Evolutionary conservation across 2,113 vertebrate species (phyloP), one percentile per base, ranked within the genome.

Genomic region (Mastomys coucha): DNA sequence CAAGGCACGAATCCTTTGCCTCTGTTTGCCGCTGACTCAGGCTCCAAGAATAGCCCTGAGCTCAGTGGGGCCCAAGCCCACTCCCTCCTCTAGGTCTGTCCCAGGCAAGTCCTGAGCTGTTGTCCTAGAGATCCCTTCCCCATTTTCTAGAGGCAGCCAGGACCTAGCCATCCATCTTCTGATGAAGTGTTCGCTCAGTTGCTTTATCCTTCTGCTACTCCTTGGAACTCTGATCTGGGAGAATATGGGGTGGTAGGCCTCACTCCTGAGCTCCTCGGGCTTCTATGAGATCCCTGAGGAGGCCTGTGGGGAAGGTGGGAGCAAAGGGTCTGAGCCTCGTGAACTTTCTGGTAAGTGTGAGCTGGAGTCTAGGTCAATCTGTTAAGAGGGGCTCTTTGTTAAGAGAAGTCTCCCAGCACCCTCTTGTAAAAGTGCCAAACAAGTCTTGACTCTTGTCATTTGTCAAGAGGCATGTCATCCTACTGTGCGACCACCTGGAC

Each of bases 21-120:
- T 95, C 7, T 4, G 58, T 97, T 91, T 92, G 95, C 95, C 0
- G 33, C 96, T 98, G 97, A 98, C 97, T 98, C 97, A 97, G 96
- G 94, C 87, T 98, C 96, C 75, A 93, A 93, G 96, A 97, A 98
- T 97, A 98, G 67, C 51, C 82, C 89, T 98, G 97, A 96, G 95
- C 97, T 97, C 97, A 97, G 93, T 93, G 96, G 91, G 93, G 63
- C 96, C 96, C 39, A 36, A 97, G 89, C 96, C 97, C 97, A 97
- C 95, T 97, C 96, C 96, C 93, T 97, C 4, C 0, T 75, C 87
- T 53, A 8, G 42, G 53, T 96, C 69, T 96, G 92, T 97, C 86
- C 93, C 78, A 91, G 94, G 69, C 97, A 96, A 95, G 97, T 97
- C 93, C 89, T 86, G 95, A 96, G 88, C 85, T 97, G 97, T 93